These are phyloP conservation scores for Antennarius maculatus DNA, from an alignment of 2,797 vertebrate genomes.

Conservation along the genomic window DNA sequence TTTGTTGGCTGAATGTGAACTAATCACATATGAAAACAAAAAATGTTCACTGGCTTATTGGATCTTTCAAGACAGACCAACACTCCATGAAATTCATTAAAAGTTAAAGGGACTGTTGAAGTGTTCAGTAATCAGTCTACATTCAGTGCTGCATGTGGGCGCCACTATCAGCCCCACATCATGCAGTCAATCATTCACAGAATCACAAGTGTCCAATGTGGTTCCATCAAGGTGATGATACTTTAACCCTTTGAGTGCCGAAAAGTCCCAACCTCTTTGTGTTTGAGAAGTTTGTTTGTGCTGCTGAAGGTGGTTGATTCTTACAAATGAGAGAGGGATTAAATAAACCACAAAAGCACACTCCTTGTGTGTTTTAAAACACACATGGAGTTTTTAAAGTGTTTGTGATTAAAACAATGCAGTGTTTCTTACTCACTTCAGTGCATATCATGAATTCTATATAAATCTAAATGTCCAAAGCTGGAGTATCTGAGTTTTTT, in stretches of 20 bases:
- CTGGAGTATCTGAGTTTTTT: slow-evolving; percentile 4
- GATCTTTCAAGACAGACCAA: slow-evolving; percentile 26
- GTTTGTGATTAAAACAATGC: neutral
- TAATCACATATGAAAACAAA: slow-evolving; percentile 51
- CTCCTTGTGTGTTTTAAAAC: neutral
- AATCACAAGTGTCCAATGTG: slow-evolving; percentile 34
- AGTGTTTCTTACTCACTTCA: slow-evolving; percentile 6
- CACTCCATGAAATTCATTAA: slow-evolving; percentile 77
- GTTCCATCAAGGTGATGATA: slow-evolving; percentile 49
- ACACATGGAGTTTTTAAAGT: slow-evolving; percentile 6
- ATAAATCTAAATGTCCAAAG: slow-evolving; percentile 4
- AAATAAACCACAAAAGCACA: neutral
- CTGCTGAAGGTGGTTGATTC: slow-evolving; percentile 85
- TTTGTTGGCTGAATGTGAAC: slow-evolving; percentile 80
- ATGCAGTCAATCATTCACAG: slow-evolving; percentile 6
- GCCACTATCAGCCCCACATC: slow-evolving; percentile 25
- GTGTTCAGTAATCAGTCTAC: slow-evolving; percentile 29
- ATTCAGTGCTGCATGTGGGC: slow-evolving; percentile 27
- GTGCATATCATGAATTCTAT: neutral
- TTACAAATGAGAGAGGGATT: slow-evolving; percentile 19
- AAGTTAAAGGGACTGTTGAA: slow-evolving; percentile 86
- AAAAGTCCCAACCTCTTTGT: slow-evolving; percentile 67
- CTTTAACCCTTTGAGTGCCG: slow-evolving; percentile 90
- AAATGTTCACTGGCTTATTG: slow-evolving; percentile 31
- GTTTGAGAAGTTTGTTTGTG: slow-evolving; percentile 67